A percentile compares a stretch with the other conserved stretches of the same genome.
Conservation (phyloP, 2,797 vertebrate species). For the Dendrocincla tyrannina region DNA sequence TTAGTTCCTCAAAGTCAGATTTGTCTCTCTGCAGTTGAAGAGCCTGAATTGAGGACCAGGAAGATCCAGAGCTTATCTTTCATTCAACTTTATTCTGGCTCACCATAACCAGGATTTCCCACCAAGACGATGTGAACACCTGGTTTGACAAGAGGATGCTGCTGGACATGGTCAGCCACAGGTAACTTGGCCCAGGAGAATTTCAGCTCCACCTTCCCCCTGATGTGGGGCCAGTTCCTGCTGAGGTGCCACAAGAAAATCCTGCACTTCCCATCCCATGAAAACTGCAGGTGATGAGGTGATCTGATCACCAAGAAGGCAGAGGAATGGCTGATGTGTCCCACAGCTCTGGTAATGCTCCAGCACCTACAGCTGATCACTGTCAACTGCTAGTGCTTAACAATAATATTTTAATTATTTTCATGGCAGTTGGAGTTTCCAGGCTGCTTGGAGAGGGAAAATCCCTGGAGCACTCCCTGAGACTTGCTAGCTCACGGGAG, state of each 20-base stretch:
- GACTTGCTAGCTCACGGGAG: neutral
- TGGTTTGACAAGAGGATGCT: neutral
- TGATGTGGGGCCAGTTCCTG: rapidly evolving
- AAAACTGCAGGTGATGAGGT: neutral
- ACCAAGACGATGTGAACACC: neutral
- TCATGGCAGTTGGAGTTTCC: neutral
- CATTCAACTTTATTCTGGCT: neutral
- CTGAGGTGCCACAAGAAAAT: neutral
- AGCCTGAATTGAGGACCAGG: neutral
- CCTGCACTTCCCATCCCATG: neutral
- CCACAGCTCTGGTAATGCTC: neutral
- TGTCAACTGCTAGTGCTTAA: neutral
- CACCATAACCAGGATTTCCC: neutral
- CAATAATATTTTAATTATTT: neutral
- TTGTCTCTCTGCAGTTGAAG: neutral
- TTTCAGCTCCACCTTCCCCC: neutral
- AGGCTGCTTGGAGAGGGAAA: neutral
- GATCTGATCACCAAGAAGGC: neutral
- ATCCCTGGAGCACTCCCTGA: rapidly evolving
- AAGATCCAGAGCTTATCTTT: neutral
- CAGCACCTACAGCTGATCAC: conserved; percentile 1
- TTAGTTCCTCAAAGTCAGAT: neutral
- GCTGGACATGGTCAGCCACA: neutral
- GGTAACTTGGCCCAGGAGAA: neutral
- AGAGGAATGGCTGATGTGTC: neutral